Evolutionary conservation across 1,140 invertebrate species (phyloP), one percentile per base, ranked within the genome.

Genomic region (Solenopsis invicta): DNA sequence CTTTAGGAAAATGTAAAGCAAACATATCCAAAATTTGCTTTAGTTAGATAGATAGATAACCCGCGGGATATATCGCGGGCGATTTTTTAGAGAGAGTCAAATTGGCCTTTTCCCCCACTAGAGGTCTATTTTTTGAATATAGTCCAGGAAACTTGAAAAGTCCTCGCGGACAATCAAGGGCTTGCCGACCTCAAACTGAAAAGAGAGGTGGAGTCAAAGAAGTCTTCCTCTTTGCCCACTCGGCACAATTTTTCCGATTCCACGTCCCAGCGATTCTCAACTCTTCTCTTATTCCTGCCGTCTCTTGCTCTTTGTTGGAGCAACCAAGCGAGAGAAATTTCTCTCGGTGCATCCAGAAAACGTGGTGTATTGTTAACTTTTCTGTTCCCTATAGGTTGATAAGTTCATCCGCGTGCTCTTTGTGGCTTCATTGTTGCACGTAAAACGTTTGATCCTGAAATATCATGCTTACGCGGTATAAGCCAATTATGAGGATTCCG

Each of bases 201-300:
- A 85, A 81, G 69, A 29, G 69, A 74, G 67, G 41, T 75, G 41
- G 34, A 75, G 52, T 86, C 84, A 80, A 62, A 76, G 81, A 69
- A 67, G 29, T 54, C 48, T 75, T 50, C 52, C 82, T 48, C 59
- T 76, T 75, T 85, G 81, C 54, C 50, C 59, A 78, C 61, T 88
- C 81, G 81, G 77, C 88, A 88, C 80, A 82, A 89, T 91, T 91
- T 89, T 88, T 80, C 75, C 76, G 71, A 91, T 91, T 91, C 66
- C 71, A 89, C 85, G 86, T 91, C 24, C 50, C 89, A 89, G 88
- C 56, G 74, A 80, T 50, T 89, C 84, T 87, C 87, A 87, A 78
- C 85, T 74, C 64, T 52, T 80, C 75, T 37, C 21, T 75, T 64
- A 24, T 74, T 69, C 45, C 66, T 34, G 24, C 6, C 61, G 10